Evolutionary conservation across 2,888 invertebrate genomes (phyloP).

Genomic region (Quadriops clusia): DNA sequence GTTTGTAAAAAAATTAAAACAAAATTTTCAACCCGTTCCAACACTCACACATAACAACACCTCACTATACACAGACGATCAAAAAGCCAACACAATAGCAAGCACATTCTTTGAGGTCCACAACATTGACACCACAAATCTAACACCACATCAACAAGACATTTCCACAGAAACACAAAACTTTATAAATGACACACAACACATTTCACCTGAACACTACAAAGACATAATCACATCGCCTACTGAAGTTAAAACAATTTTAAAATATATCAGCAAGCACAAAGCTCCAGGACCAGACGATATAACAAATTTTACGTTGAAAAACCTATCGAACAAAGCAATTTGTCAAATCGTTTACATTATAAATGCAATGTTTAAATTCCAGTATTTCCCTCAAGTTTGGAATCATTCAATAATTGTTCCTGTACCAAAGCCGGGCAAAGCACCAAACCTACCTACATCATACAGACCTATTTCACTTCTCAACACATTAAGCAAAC

Average conservation of each 20-base stretch:
- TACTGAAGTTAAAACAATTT: neutral
- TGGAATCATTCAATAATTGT: conserved; percentile 1
- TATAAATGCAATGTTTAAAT: conserved; percentile 1
- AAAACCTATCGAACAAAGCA: neutral
- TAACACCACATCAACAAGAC: neutral
- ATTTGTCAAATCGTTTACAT: conserved; percentile 1
- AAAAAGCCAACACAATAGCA: neutral
- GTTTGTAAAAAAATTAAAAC: conserved; percentile 1
- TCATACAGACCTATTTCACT: too few relatives aligned
- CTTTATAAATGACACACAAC: neutral
- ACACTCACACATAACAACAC: neutral
- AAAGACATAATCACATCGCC: neutral
- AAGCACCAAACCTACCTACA: neutral
- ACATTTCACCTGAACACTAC: neutral
- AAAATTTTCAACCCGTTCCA: neutral
- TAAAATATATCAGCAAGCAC: neutral
- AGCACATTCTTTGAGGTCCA: neutral
- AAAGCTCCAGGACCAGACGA: conserved; percentile 4
- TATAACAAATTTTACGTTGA: conserved; percentile 1
- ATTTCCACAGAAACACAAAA: neutral
- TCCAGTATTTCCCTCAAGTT: neutral
- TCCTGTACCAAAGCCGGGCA: neutral
- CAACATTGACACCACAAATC: neutral
- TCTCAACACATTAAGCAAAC: too few relatives aligned
- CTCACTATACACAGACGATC: neutral